Evolutionary conservation across 2,113 vertebrate genomes (phyloP).

Genomic region (Choloepus hoffmanni): DNA sequence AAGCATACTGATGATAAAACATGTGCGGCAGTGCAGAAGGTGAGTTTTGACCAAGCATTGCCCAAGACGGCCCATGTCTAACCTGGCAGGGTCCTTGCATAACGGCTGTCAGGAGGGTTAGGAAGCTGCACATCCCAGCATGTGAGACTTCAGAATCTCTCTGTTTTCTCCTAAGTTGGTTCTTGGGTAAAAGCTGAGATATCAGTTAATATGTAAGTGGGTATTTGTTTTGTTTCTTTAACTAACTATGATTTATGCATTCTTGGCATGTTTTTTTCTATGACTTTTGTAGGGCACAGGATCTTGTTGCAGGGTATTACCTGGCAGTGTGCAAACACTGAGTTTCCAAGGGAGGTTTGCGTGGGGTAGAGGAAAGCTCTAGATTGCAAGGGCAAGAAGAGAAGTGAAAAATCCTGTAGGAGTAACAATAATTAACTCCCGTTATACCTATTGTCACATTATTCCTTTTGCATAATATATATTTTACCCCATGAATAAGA

Average conservation of each 20-base stretch:
- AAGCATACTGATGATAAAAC: neutral
- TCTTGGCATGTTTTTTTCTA: neutral
- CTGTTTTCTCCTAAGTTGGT: neutral
- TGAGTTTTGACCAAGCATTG: neutral
- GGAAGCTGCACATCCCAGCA: neutral
- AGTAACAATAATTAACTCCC: neutral
- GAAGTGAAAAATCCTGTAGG: neutral
- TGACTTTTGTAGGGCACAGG: neutral
- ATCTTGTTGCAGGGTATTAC: neutral
- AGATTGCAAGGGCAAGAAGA: neutral
- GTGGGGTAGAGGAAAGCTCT: neutral
- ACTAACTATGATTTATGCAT: neutral
- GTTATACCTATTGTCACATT: slow-evolving; percentile 2
- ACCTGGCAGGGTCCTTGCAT: neutral
- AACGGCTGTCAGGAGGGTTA: neutral
- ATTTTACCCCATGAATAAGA: slow-evolving; percentile 48
- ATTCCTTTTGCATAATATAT: slow-evolving; percentile 27
- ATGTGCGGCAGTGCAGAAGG: neutral
- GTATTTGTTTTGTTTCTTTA: slow-evolving; percentile 6
- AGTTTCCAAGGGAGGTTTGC: slow-evolving; percentile 39
- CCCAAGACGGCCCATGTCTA: accelerated
- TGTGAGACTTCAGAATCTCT: neutral
- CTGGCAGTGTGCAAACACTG: neutral
- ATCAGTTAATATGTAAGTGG: neutral
- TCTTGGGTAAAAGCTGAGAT: neutral